Evolutionary conservation across 1,140 invertebrate species (phyloP).

Genomic region (Parapsyche elsis): DNA sequence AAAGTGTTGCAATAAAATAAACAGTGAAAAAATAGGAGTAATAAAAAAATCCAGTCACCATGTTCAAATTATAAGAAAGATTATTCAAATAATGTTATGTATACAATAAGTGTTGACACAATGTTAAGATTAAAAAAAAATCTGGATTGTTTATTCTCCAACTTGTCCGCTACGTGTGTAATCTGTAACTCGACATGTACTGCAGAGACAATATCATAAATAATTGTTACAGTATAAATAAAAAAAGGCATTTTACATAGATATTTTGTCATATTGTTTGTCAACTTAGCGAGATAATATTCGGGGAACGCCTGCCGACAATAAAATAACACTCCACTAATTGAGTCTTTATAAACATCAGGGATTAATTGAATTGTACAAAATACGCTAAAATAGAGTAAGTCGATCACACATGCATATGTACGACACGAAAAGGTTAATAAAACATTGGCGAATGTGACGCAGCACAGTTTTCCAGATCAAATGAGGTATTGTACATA

Average conservation of each 20-base stretch:
- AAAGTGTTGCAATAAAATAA: no score
- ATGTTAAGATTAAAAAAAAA: constrained; percentile 44
- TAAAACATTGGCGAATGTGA: no score
- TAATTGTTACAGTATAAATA: constrained; percentile 47
- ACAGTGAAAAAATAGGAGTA: no score
- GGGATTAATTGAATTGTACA: no score
- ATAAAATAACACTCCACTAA: neutral
- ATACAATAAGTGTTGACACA: constrained; percentile 38
- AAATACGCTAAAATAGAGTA: no score
- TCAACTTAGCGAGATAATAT: constrained; percentile 11
- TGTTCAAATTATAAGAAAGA: neutral
- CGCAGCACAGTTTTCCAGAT: no score
- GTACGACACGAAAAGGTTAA: no score
- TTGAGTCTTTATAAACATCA: no score
- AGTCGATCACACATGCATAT: no score
- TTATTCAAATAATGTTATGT: constrained; percentile 38
- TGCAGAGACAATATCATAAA: constrained; percentile 37
- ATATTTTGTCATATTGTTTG: constrained; percentile 11
- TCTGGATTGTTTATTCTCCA: constrained; percentile 38
- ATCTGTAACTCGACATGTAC: constrained; percentile 27
- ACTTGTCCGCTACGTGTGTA: constrained; percentile 38
- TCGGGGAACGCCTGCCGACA: neutral
- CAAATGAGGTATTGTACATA: no score
- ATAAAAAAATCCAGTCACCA: neutral
- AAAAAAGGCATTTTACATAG: constrained; percentile 7